A percentile compares a stretch with the other conserved stretches of the same genome.
phyloP scores from a whole-genome alignment of 2,888 invertebrate genomes.

The Phortica magna region DNA sequence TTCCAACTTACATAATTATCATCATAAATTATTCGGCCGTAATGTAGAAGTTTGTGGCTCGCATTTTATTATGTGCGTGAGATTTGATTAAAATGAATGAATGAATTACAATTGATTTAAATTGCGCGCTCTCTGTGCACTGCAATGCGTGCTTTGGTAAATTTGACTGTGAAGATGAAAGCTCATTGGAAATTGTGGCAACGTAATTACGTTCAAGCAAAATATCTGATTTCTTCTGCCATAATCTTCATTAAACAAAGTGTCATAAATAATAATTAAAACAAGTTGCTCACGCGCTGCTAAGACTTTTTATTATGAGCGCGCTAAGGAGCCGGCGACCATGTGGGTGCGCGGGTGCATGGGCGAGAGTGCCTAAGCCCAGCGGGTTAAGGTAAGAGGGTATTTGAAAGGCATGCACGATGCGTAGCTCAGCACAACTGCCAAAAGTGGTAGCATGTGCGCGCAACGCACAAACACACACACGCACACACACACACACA shows the following conservation, averaged over 20 bases:
- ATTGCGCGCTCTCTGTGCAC: conserved; percentile 52
- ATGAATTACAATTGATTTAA: conserved; percentile 67
- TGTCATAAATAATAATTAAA: conserved; percentile 74
- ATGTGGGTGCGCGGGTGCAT: conserved; percentile 41
- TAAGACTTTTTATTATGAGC: conserved; percentile 69
- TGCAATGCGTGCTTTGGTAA: conserved; percentile 1
- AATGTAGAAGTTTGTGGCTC: conserved; percentile 48
- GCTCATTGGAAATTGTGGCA: conserved; percentile 11
- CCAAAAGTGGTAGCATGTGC: conserved; percentile 63
- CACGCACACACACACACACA: conserved; percentile 24
- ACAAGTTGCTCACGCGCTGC: conserved; percentile 67
- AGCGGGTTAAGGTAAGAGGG: conserved; percentile 15
- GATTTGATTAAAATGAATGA: conserved; percentile 75
- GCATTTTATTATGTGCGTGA: conserved; percentile 39
- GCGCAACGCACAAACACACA: conserved; percentile 30
- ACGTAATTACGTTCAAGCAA: conserved; percentile 8
- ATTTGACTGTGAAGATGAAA: conserved; percentile 51
- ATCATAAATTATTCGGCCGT: conserved; percentile 70
- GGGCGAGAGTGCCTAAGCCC: not conserved
- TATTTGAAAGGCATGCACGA: not conserved
- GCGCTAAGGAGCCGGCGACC: conserved; percentile 47
- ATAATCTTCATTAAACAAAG: conserved; percentile 59
- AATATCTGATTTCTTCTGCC: not conserved
- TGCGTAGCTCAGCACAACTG: conserved; percentile 60
- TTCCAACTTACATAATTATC: conserved; percentile 74